A percentile compares a stretch with the other conserved stretches of the same genome.
Conservation (phyloP, 35 echinoderm and acorn worm genomes). For the Ophioderma brevispina region DNA sequence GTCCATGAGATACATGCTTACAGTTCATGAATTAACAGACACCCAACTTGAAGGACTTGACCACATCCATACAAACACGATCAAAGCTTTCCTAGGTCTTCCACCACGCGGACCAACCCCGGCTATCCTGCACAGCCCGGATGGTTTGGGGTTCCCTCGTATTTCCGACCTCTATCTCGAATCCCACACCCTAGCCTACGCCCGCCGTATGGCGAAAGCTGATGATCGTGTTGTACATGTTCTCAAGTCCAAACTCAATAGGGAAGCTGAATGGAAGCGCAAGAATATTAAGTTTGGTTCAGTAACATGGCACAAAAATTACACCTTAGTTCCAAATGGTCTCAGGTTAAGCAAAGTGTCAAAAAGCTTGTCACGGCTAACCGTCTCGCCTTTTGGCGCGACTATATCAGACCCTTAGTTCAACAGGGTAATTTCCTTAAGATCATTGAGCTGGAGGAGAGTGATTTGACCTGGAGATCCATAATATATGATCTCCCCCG, state of each 20-base stretch:
- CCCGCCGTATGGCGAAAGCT: constrained; percentile 19
- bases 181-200: constrained; percentile 42
- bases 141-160: constrained; percentile 20
- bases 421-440: constrained; percentile 55
- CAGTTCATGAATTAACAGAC: constrained; percentile 39
- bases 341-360: neutral
- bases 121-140: constrained; percentile 5
- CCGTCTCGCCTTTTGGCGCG: constrained; percentile 11
- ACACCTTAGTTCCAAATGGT: neutral
- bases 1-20: constrained; percentile 36
- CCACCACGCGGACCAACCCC: constrained; percentile 5
- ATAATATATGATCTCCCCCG: constrained; percentile 49
- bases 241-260: constrained; percentile 17
- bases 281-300: constrained; percentile 19
- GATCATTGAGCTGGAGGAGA: constrained; percentile 15
- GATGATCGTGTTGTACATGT: constrained; percentile 16
- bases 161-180: constrained; percentile 42
- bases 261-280: constrained; percentile 29
- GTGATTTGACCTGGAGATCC: constrained; percentile 46
- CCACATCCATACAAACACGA: neutral
- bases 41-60: constrained; percentile 28
- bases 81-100: constrained; percentile 40
- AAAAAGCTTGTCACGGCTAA: constrained; percentile 16
- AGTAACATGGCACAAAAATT: neutral
- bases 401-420: constrained; percentile 19